A percentile compares a stretch with the other conserved stretches of the same genome.
phyloP scores from a whole-genome alignment of 2,888 invertebrate genomes.

The Oligia latruncula region DNA sequence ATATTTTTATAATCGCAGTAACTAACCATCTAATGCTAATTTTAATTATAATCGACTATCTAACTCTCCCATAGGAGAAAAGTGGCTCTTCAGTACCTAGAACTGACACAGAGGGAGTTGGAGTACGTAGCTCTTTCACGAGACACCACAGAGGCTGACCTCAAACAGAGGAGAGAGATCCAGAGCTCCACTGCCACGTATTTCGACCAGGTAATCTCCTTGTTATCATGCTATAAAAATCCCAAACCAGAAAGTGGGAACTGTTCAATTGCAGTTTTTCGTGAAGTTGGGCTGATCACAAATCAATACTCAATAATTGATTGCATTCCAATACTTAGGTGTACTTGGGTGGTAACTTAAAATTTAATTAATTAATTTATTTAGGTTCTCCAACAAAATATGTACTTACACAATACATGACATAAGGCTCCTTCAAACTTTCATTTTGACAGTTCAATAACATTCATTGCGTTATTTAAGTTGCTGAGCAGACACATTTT shows the following conservation, averaged over 20 bases:
- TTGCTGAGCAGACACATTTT: no score
- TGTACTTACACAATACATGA: no score
- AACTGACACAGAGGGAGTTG: conserved; percentile 96
- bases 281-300: not conserved
- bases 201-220: conserved; percentile 94
- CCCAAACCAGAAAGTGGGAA: not conserved
- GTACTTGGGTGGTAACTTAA: not conserved
- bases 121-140: conserved; percentile 98
- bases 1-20: no score
- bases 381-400: no score
- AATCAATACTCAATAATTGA: not conserved
- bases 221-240: not conserved
- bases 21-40: no score
- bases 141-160: conserved; percentile 99
- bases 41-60: not conserved
- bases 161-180: conserved; percentile 98
- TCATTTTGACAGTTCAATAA: no score
- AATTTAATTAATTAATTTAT: not conserved
- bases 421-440: no score
- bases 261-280: not conserved
- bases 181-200: conserved; percentile 96
- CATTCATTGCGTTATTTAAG: no score
- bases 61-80: conserved; percentile 90
- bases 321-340: not conserved
- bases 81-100: conserved; percentile 96